Conservation (phyloP, 1,140 invertebrate genomes). For the Ladona fulva region DNA sequence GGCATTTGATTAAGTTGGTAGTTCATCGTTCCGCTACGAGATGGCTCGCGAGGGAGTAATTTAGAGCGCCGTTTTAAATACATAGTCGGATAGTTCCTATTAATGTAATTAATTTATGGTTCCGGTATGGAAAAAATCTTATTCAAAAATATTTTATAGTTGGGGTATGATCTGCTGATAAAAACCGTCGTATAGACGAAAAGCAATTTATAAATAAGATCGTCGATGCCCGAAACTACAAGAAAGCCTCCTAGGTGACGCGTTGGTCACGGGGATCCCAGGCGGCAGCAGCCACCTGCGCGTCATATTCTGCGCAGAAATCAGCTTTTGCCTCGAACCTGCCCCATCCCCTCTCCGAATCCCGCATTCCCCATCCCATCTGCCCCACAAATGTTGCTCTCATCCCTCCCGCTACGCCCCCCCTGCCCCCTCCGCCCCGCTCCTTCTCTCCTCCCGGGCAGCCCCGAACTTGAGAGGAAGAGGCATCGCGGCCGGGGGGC, state of each 20-base stretch:
- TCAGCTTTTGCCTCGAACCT: neutral
- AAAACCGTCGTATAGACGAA: too few relatives aligned
- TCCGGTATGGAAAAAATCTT: too few relatives aligned
- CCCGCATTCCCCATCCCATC: neutral
- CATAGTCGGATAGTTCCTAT: too few relatives aligned
- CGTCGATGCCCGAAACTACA: neutral
- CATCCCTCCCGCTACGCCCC: neutral
- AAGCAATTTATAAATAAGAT: too few relatives aligned
- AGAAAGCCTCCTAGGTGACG: neutral
- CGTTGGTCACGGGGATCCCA: neutral
- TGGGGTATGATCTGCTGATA: too few relatives aligned
- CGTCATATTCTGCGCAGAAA: neutral
- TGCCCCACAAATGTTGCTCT: neutral
- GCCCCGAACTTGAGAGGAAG: neutral
- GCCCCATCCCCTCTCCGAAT: neutral
- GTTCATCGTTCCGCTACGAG: neutral
- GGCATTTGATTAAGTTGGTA: neutral
- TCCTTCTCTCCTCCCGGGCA: neutral
- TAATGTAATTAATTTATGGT: too few relatives aligned
- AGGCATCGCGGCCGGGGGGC: neutral
- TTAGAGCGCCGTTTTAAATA: too few relatives aligned
- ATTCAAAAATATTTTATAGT: too few relatives aligned
- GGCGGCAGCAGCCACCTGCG: slow-evolving; percentile 2
- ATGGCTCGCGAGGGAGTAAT: neutral
- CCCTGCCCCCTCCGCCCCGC: neutral